Percentiles rank a stretch among this genome's conserved stretches.
Conservation (phyloP, 1,140 invertebrate genomes). For the Gyrodactylus bullatarudis region DNA sequence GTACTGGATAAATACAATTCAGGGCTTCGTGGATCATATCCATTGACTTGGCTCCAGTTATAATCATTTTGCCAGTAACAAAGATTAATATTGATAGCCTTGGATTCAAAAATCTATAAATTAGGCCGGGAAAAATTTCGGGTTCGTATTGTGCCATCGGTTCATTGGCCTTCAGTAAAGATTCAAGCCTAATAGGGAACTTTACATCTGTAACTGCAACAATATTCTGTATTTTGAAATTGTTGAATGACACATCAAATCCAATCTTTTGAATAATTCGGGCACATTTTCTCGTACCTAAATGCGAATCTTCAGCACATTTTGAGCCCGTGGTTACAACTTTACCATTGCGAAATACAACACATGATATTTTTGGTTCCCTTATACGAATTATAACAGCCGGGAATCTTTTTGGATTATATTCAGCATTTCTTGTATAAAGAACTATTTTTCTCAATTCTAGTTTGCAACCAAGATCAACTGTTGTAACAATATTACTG, state of each 20-base stretch:
- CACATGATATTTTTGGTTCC: neutral
- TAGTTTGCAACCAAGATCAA: neutral
- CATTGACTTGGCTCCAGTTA: neutral
- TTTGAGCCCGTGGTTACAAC: neutral
- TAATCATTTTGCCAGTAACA: neutral
- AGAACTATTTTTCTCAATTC: neutral
- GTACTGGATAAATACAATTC: neutral
- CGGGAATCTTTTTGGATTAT: neutral
- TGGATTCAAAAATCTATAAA: neutral
- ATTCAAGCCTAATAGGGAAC: neutral
- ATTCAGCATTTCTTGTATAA: conserved; percentile 1
- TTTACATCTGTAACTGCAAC: neutral
- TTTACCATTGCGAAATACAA: neutral
- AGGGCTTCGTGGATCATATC: neutral
- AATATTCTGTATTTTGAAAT: conserved; percentile 4
- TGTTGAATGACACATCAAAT: neutral
- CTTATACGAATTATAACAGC: neutral
- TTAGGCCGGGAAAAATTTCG: neutral
- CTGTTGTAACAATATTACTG: neutral
- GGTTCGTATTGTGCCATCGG: neutral
- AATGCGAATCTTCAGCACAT: neutral
- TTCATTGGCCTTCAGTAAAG: neutral
- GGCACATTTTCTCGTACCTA: neutral
- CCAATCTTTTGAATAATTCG: neutral
- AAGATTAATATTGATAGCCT: neutral